A percentile compares a stretch with the other conserved stretches of the same genome.
Conservation (phyloP, 2,113 vertebrate species). For the Paracanthobrama guichenoti region DNA sequence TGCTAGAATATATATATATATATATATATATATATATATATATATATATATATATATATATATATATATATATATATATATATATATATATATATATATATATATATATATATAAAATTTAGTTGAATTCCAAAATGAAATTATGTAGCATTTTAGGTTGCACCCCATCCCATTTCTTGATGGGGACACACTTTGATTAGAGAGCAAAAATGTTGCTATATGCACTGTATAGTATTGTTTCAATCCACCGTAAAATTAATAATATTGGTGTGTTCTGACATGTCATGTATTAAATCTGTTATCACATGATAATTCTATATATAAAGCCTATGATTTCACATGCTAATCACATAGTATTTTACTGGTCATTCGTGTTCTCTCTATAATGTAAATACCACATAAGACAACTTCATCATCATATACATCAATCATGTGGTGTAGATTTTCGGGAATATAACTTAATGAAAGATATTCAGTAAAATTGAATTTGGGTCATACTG, state of each 20-base stretch:
- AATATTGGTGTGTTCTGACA: background rate
- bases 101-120: too few species aligned
- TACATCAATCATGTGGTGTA: background rate
- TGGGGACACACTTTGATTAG: background rate
- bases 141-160: too few species aligned
- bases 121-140: too few species aligned
- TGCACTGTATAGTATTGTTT: background rate
- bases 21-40: too few species aligned
- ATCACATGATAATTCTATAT: background rate
- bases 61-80: too few species aligned
- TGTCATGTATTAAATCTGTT: background rate
- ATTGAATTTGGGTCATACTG: background rate
- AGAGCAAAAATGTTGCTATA: background rate
- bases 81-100: too few species aligned
- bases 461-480: background rate
- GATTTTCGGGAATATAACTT: background rate
- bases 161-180: too few species aligned
- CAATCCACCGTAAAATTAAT: background rate
- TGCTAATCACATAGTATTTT: background rate
- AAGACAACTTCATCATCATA: background rate
- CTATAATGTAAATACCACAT: background rate
- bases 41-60: too few species aligned
- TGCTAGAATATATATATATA: background rate
- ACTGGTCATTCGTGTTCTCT: background rate
- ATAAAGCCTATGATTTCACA: background rate